Conservation (phyloP, 2,797 vertebrate species). For the Epinephelus awoara region DNA sequence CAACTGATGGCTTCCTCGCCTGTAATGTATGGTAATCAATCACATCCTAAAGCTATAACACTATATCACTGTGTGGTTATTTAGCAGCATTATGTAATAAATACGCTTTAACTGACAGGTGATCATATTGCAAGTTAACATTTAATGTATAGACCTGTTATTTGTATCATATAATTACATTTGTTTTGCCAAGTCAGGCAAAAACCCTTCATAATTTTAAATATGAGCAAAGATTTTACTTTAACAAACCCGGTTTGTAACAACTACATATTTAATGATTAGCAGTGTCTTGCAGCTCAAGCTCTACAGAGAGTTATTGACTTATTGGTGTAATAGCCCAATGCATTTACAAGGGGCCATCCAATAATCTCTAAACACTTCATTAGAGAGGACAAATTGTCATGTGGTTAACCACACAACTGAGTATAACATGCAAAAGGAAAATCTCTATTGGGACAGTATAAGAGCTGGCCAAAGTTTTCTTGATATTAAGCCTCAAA, state of each 20-base stretch:
- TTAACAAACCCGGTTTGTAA: constrained; percentile 14
- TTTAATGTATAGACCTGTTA: not conserved
- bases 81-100: constrained; percentile 7
- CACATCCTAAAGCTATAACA: not conserved
- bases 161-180: constrained; percentile 11
- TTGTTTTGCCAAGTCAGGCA: constrained; percentile 18
- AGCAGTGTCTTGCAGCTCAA: not conserved
- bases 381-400: constrained; percentile 50
- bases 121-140: constrained; percentile 4
- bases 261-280: constrained; percentile 47
- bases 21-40: constrained; percentile 52
- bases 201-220: constrained; percentile 8
- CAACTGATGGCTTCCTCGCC: constrained; percentile 41
- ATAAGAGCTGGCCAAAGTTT: constrained; percentile 2
- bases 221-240: constrained; percentile 18
- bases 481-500: not conserved
- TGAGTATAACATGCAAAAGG: constrained; percentile 15
- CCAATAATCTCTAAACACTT: constrained; percentile 56
- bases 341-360: constrained; percentile 41
- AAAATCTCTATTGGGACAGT: not conserved
- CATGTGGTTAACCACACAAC: constrained; percentile 18
- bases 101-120: not conserved
- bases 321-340: constrained; percentile 43
- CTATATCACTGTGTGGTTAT: constrained; percentile 9
- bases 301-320: constrained; percentile 50